phyloP scores from a whole-genome alignment of 1,140 invertebrate species.

The Eciton burchellii region DNA sequence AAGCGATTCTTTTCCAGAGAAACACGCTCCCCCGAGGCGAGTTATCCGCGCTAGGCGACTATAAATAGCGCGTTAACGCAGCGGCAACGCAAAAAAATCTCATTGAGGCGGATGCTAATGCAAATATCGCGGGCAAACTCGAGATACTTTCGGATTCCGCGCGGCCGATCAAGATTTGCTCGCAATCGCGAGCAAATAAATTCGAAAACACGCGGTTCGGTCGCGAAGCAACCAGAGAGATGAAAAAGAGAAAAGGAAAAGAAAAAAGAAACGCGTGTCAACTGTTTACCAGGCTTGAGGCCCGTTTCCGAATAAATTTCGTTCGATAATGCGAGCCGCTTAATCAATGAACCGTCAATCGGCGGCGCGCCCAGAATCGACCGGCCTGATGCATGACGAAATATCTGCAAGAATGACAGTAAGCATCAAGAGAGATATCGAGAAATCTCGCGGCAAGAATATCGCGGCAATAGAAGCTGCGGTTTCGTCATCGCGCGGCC shows the following conservation, averaged over 20 bases:
- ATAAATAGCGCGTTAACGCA: neutral
- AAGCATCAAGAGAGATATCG: conserved; percentile 7
- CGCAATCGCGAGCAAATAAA: conserved; percentile 9
- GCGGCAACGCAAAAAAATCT: neutral
- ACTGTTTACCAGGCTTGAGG: conserved; percentile 11
- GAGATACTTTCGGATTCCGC: neutral
- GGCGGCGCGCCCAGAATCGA: conserved; percentile 8
- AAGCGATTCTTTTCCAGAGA: neutral
- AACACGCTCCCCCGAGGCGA: neutral
- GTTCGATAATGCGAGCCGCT: conserved; percentile 18
- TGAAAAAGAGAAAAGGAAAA: no score
- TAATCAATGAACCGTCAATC: conserved; percentile 44
- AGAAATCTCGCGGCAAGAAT: conserved; percentile 17
- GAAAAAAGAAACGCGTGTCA: neutral
- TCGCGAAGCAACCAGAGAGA: neutral
- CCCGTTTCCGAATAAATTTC: conserved; percentile 30
- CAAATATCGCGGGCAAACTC: neutral
- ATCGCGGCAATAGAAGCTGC: neutral
- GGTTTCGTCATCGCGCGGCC: conserved; percentile 2
- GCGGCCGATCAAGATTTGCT: neutral
- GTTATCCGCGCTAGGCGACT: neutral
- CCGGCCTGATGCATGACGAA: conserved; percentile 17
- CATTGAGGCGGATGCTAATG: neutral
- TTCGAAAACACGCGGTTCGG: conserved; percentile 5
- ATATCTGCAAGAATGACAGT: conserved; percentile 7